Conservation (phyloP, 2,113 vertebrate species). For the Ornithorhynchus anatinus region DNA sequence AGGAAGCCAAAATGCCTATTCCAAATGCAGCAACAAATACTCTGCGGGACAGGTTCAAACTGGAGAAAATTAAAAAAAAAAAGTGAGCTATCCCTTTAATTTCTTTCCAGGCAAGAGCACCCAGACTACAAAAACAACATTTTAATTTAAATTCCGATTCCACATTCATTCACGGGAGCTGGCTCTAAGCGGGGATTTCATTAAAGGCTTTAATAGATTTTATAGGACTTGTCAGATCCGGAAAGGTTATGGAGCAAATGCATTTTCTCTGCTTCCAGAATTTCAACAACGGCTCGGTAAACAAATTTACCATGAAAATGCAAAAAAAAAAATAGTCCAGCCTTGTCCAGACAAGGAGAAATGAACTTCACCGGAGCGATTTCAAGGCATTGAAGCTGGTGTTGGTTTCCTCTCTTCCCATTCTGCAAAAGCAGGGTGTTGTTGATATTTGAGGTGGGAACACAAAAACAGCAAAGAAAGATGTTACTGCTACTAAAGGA, state of each 20-base stretch:
- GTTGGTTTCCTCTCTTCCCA: too few relatives aligned
- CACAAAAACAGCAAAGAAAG: too few relatives aligned
- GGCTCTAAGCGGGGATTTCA: slow-evolving; percentile 68
- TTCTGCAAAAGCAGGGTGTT: too few relatives aligned
- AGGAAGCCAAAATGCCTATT: neutral
- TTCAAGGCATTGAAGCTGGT: slow-evolving; percentile 16
- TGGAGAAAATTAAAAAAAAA: neutral
- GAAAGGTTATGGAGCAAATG: slow-evolving; percentile 72
- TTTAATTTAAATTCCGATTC: slow-evolving; percentile 74
- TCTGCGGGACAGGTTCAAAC: neutral
- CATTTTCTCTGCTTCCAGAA: slow-evolving; percentile 74
- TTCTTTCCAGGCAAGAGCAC: slow-evolving; percentile 52
- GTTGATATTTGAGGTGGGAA: too few relatives aligned
- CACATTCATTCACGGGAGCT: slow-evolving; percentile 67
- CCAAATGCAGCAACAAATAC: rapidly evolving
- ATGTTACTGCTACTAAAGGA: too few relatives aligned
- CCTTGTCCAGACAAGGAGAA: slow-evolving; percentile 47
- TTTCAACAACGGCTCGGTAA: slow-evolving; percentile 63
- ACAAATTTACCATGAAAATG: slow-evolving; percentile 69
- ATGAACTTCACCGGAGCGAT: slow-evolving; percentile 43
- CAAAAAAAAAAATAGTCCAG: slow-evolving; percentile 35
- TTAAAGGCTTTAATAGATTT: slow-evolving; percentile 77
- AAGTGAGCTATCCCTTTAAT: slow-evolving; percentile 55
- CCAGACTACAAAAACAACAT: slow-evolving; percentile 64
- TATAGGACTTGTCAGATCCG: slow-evolving; percentile 70